These are phyloP conservation scores for Papilio polyxenes DNA, from an alignment of 1,140 invertebrate genomes.

Conservation along the genomic window DNA sequence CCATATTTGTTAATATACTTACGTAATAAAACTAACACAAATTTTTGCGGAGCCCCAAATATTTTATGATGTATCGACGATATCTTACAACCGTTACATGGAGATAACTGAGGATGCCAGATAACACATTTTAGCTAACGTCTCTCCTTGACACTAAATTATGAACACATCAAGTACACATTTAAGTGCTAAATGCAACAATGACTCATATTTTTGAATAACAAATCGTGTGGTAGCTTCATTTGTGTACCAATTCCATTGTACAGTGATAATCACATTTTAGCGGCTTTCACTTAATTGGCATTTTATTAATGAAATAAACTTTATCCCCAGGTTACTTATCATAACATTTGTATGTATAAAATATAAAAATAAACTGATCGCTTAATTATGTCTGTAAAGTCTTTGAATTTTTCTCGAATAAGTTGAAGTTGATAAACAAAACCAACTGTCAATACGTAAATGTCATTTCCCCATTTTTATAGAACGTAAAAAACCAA, in stretches of 20 bases:
- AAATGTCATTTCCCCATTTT: neutral
- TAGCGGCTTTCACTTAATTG: constrained; percentile 8
- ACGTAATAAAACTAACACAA: neutral
- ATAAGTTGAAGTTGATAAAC: neutral
- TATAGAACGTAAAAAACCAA: neutral
- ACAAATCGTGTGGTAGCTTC: constrained; percentile 41
- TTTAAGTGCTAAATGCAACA: constrained; percentile 61
- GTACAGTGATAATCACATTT: constrained; percentile 11
- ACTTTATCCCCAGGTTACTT: neutral
- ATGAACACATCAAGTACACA: constrained; percentile 51
- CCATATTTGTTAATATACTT: neutral
- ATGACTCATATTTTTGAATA: constrained; percentile 63
- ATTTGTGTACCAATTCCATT: constrained; percentile 43
- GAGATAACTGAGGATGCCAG: constrained; percentile 41
- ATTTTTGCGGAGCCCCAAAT: neutral
- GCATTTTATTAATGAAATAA: neutral
- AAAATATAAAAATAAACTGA: neutral
- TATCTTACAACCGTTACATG: constrained; percentile 36
- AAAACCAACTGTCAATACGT: constrained; percentile 10
- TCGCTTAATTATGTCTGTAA: neutral
- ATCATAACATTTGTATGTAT: neutral
- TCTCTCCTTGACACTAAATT: constrained; percentile 66
- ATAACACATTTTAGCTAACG: constrained; percentile 45
- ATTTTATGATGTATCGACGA: constrained; percentile 25
- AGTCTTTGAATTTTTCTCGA: neutral